Evolutionary conservation across 2,888 invertebrate genomes (phyloP), one percentile per base, ranked within the genome.

Genomic region (Drosophila gaucha): DNA sequence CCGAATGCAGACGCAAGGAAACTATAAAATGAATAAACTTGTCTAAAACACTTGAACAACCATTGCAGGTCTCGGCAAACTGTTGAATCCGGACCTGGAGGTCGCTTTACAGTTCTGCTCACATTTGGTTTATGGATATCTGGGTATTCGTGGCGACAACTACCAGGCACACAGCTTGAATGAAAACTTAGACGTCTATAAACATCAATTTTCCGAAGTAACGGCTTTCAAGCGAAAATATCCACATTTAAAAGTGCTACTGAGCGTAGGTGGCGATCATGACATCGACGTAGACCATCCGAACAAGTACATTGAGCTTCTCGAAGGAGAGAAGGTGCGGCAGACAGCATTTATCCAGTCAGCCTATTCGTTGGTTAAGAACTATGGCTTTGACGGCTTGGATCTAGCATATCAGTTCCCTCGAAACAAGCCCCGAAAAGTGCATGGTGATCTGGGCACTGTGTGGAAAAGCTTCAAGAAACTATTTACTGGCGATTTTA

Each of bases 381-480:
- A 95, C 59, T 95, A 96, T 84, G 95, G 95, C 12, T 97, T 98
- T 78, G 97, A 97, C 90, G 97, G 97, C 1, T 92, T 97, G 38
- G 97, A 98, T 90, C 92, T 97, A 28, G 95, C 95, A 1, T 97
- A 97, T 96, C 95, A 97, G 91, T 96, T 97, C 92, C 95, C 97
- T 1, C 94, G 93, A 50, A 93, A 94, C 70, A 96, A 95, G 90
- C 95, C 96, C 20, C 95, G 96, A 92, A 96, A 96, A 92, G 94
- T 96, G 64, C 95, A 91, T 36, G 93, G 94, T 36, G 93, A 93
- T 3, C 90, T 93, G 74, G 93, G 94, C 91, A 80, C 91, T 88
- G 90, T 95, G 75, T 96, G 95, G 95, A 95, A 95, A 82, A 94
- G 94, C 3, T 90, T 97, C 68, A 97, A 96, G 92, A 95, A 96